Conservation (phyloP, 2,113 vertebrate species). For the Motacilla alba region DNA sequence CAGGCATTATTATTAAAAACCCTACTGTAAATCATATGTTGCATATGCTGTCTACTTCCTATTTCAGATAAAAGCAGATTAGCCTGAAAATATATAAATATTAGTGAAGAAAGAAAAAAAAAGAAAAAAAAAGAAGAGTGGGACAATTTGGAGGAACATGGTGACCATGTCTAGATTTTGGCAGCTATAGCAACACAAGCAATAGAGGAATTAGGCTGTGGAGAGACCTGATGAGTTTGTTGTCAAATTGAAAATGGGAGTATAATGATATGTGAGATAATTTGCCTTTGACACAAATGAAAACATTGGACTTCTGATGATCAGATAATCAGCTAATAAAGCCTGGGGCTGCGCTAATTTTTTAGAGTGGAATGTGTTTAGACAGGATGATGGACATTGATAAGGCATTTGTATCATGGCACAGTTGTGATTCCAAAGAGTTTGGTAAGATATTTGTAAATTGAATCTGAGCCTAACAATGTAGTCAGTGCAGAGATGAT, state of each 20-base stretch:
- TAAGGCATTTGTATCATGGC: slow-evolving; percentile 10
- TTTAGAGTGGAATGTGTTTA: slow-evolving; percentile 52
- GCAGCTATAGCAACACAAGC: neutral
- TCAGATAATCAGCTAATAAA: slow-evolving; percentile 51
- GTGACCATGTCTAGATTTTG: neutral
- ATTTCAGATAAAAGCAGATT: slow-evolving; percentile 5
- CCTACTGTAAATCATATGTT: neutral
- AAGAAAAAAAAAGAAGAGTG: neutral
- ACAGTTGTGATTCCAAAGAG: slow-evolving; percentile 36
- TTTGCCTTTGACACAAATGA: slow-evolving; percentile 45
- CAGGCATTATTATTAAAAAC: neutral
- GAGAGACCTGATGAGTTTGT: neutral
- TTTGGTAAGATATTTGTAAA: slow-evolving; percentile 42
- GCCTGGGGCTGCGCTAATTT: slow-evolving; percentile 47
- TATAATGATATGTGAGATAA: slow-evolving; percentile 21
- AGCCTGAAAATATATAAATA: neutral
- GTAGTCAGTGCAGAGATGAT: neutral
- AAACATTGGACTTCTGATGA: slow-evolving; percentile 51
- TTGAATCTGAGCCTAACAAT: neutral
- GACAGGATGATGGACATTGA: slow-evolving; percentile 46
- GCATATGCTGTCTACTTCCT: neutral
- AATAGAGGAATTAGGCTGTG: neutral
- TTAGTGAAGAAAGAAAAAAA: neutral
- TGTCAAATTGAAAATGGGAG: slow-evolving; percentile 14
- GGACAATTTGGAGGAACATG: neutral